Evolutionary conservation across 2,888 invertebrate species (phyloP), one percentile per base, ranked within the genome.

Genomic region (Catocala fraxini): DNA sequence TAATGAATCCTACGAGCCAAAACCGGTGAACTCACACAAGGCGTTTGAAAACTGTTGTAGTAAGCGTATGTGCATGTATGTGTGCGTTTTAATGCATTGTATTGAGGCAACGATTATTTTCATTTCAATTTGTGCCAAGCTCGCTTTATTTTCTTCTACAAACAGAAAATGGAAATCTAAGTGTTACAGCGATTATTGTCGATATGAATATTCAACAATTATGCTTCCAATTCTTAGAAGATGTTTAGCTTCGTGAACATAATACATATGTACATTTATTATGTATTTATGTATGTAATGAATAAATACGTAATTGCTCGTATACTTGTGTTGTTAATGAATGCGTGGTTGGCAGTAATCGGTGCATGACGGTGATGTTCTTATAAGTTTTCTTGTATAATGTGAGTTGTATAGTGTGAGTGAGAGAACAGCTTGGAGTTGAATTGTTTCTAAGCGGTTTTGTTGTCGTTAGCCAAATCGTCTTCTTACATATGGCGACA

Each of bases 241-340:
- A 51, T 42, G 47, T 39, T 41, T 42, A 47, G 12, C 7, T 33
- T 25, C 33, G 52, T 42, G 10, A 52, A 41, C 41, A 33, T 13
- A 7, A 41, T 45, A 51, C 51, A 57, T 51, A 13, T 25, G 7
- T 46, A 51, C 13, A 51, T 51, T 39, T 56, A 11, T 46, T 46
- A 46, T 46, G 43, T 45, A 45, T 45, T 12, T 46, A 12, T 12
- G 13, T 45, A 47, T 52, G 43, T 58, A 39, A 47, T 11, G 7
- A 12, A 48, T 15, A 12, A 33, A 33, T 46, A 41, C 13, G 46
- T 45, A 52, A 46, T 52, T 43, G 47, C 35, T 51, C 42, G 51
- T 51, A n/a, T 6, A 34, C 5, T 25, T 49, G 13, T 34, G 42
- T 13, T 34, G 39, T 45, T 51, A 12, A 13, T 6, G 0, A 41